Conservation (phyloP, 2,113 vertebrate genomes). For the Nansenia antarctica region DNA sequence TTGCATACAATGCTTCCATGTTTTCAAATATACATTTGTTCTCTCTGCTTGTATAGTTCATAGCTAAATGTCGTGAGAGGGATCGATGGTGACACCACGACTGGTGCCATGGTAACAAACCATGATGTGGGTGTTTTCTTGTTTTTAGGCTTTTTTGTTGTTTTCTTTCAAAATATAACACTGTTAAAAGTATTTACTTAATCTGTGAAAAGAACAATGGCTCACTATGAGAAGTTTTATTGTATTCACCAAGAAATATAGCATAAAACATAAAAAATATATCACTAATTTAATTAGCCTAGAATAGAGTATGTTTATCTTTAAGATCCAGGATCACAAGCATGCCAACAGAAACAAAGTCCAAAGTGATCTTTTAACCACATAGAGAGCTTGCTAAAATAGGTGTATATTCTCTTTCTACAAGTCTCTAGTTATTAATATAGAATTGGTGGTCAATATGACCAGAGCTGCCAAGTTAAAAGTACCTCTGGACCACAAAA, state of each 20-base stretch:
- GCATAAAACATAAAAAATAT: conserved; percentile 75
- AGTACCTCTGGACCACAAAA: conserved; percentile 71
- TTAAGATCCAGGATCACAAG: conserved; percentile 79
- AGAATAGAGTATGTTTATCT: conserved; percentile 55
- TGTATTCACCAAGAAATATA: conserved; percentile 75
- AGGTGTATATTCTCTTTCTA: conserved; percentile 8
- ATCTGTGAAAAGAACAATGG: conserved; percentile 81
- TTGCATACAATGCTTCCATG: conserved; percentile 85
- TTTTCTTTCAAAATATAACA: conserved; percentile 73
- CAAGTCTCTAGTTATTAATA: conserved; percentile 28
- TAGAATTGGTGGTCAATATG: conserved; percentile 85
- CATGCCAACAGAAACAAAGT: conserved; percentile 84
- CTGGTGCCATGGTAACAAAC: conserved; percentile 20
- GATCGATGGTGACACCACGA: conserved; percentile 22
- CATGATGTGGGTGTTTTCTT: too few species aligned
- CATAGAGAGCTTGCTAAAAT: conserved; percentile 37
- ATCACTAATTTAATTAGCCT: conserved; percentile 72
- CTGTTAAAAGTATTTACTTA: conserved; percentile 76
- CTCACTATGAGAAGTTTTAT: conserved; percentile 74
- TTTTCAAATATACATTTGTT: conserved; percentile 75
- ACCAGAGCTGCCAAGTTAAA: conserved; percentile 80
- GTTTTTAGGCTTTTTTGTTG: conserved; percentile 24
- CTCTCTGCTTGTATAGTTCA: conserved; percentile 71
- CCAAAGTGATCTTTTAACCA: conserved; percentile 37
- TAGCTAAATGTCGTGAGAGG: conserved; percentile 58